phyloP scores from a whole-genome alignment of 2,797 vertebrate genomes.

The Furcifer pardalis region DNA sequence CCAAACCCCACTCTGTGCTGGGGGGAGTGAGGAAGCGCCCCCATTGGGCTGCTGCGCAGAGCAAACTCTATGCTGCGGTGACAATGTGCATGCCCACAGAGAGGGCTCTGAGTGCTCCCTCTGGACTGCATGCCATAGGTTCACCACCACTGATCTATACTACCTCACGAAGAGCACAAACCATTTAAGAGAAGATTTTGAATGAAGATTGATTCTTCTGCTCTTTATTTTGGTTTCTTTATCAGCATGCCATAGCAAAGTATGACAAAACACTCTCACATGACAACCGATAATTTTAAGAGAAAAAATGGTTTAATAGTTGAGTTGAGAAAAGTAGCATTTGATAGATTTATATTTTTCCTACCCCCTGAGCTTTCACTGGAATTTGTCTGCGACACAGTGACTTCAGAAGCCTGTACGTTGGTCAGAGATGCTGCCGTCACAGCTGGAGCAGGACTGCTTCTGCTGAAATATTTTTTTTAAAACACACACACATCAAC shows the following conservation, averaged over 20 bases:
- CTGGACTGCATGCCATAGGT: too few species aligned
- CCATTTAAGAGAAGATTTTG: neutral
- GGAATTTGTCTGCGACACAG: conserved; percentile 80
- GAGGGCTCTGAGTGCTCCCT: too few species aligned
- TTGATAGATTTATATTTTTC: conserved; percentile 42
- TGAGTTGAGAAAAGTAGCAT: conserved; percentile 2
- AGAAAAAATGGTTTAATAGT: neutral
- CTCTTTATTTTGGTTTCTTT: conserved; percentile 1
- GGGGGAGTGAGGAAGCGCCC: too few species aligned
- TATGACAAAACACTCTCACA: neutral
- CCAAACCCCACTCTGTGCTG: too few species aligned
- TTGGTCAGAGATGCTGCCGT: conserved; percentile 81
- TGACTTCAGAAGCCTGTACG: conserved; percentile 78
- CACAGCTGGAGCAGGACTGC: conserved; percentile 82
- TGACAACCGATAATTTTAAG: neutral
- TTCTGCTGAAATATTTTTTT: conserved; percentile 74
- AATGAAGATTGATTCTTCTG: neutral
- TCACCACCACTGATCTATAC: too few species aligned
- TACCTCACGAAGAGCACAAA: neutral
- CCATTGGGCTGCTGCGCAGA: too few species aligned
- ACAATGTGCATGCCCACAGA: too few species aligned
- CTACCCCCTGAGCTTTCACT: conserved; percentile 83
- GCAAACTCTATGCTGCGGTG: too few species aligned
- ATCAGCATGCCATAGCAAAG: neutral
- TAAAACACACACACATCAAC: too few species aligned